Evolutionary conservation across 2,113 vertebrate genomes (phyloP), one percentile per base, ranked within the genome.

Genomic region (Caloenas nicobarica): DNA sequence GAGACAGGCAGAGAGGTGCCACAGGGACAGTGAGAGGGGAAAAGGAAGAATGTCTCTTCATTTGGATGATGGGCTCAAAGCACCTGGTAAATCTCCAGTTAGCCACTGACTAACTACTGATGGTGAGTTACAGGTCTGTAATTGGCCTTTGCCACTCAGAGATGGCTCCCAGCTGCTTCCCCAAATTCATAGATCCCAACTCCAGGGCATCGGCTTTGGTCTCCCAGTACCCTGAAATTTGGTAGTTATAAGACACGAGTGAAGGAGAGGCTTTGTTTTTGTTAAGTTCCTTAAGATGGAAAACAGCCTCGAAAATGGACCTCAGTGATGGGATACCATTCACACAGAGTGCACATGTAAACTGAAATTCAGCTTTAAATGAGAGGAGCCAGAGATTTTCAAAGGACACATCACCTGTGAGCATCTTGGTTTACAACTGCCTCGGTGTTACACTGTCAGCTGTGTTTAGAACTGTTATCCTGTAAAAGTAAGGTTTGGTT

Each of bases 261-360:
- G 13, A 21, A 81, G 13, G 21, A 83, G 33, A 62, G 40, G 9
- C 10, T 79, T 79, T 24, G 6, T 81, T 80, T 61, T 34, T 13
- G 16, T 70, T 88, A 70, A 38, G 4, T 46, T 15, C 19, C n/a
- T 19, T 36, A 61, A 58, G 17, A 44, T 58, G 11, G 33, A 91
- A 78, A 82, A 61, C 12, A 72, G 11, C 13, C 28, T 82, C 1
- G 8, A 80, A 17, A 86, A 40, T 3, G 2, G 16, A 36, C 16
- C 40, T 84, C 31, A 31, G 11, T 25, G 7, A 8, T 46, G 46
- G 25, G 16, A 65, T 72, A 31, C 5, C 21, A 9, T 74, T 80
- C 23, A 48, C 24, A 25, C 19, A 77, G 23, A 61, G 46, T 0
- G 0, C 3, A 60, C 66, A 66, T 5, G 1, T 60, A 18, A 42